Evolutionary conservation across 1,140 invertebrate species (phyloP), one percentile per base, ranked within the genome.

Genomic region (Temnothorax curvispinosus): DNA sequence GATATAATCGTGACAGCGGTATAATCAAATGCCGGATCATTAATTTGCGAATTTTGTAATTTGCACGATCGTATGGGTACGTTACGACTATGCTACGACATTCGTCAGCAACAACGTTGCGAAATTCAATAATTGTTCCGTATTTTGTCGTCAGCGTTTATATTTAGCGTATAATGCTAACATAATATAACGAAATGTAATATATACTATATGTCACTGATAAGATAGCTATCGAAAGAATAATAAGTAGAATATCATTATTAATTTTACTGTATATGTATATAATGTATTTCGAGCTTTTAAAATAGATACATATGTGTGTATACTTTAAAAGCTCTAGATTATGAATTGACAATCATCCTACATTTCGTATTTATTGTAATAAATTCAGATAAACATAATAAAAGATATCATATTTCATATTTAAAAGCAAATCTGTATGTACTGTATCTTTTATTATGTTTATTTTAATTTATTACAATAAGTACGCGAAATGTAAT

Each of bases 21-120:
- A 75, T 84, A 84, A 84, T 84, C 80, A 74, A 84, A 84, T 50
- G 67, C 8, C 54, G 67, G 67, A 74, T 82, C 69, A 74, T 84
- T 84, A 84, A 84, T 84, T 84, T 75, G 69, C 54, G 44, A 84
- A 84, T 84, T 84, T 84, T 74, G 54, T 84, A 84, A 84, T 84
- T 75, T 81, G 64, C 69, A 56, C 18, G 41, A 60, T 74, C 54
- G 47, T 27, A n/a, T n/a, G 47, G 38, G 32, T 44, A 44, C 27
- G 80, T 54, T 47, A n/a, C 32, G 41, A 62, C 8, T 35, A 50
- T 13, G 41, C 65, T 44, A 8, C 27, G 54, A 60, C 47, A n/a
- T 75, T 81, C 78, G 21, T 5, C 74, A 21, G 9, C 38, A 13
- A 81, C 41, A 41, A 81, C 38, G 54, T 47, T 27, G 67, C 18